A percentile compares a stretch with the other conserved stretches of the same genome.
These are phyloP conservation scores for Felis chaus DNA, from an alignment of 2,113 vertebrate species.

Conservation along the genomic window DNA sequence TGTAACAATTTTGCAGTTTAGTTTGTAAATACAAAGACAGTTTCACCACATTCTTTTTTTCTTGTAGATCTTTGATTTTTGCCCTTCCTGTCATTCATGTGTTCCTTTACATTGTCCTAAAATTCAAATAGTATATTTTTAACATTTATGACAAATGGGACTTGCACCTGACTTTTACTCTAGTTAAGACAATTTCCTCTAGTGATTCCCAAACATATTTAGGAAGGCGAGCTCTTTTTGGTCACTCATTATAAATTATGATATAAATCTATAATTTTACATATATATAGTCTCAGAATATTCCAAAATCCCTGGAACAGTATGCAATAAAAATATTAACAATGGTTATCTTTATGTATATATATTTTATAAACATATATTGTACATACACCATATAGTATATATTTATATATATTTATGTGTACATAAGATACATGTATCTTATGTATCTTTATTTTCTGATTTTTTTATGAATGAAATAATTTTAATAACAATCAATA, in stretches of 20 bases:
- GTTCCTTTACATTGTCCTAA: conserved; percentile 4
- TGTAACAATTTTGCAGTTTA: not conserved
- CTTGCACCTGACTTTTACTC: conserved; percentile 6
- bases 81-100: not conserved
- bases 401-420: not conserved
- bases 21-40: not conserved
- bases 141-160: not conserved
- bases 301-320: not conserved
- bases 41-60: not conserved
- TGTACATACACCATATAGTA: not conserved
- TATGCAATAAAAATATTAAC: not conserved
- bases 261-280: not conserved
- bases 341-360: not conserved
- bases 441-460: not conserved
- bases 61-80: conserved; percentile 23
- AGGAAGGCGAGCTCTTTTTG: not conserved
- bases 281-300: not conserved
- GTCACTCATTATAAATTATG: not conserved
- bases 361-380: not conserved
- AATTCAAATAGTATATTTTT: not conserved
- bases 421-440: not conserved
- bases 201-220: not conserved
- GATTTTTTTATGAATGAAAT: not conserved
- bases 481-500: not conserved
- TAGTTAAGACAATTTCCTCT: not conserved